phyloP scores from a whole-genome alignment of 92 coral and sea anemone genomes.

The Diadumene lineata region DNA sequence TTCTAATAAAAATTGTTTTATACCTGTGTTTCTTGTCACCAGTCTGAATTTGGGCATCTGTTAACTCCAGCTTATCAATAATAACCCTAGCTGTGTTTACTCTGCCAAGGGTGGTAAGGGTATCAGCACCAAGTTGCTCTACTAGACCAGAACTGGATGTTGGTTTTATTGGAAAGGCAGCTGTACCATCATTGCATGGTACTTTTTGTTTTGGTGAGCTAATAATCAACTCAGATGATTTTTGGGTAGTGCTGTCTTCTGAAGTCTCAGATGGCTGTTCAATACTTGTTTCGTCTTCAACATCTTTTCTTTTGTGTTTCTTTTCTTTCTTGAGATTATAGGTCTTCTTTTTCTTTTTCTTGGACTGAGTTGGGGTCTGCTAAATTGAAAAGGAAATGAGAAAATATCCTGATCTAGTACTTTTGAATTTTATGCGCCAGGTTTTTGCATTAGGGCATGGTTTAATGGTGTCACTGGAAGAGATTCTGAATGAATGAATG shows the following conservation, averaged over 20 bases:
- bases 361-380: too few relatives aligned
- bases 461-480: too few relatives aligned
- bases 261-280: slow-evolving; percentile 6
- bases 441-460: too few relatives aligned
- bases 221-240: too few relatives aligned
- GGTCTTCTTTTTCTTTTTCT: not conserved
- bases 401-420: not conserved
- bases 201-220: too few relatives aligned
- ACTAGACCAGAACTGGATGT: slow-evolving; percentile 34
- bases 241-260: not conserved
- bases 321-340: not conserved
- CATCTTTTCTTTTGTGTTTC: not conserved
- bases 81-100: slow-evolving; percentile 82
- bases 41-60: not conserved
- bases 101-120: slow-evolving; percentile 85
- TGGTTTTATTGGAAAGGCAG: not conserved
- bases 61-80: slow-evolving; percentile 54
- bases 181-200: not conserved
- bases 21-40: slow-evolving; percentile 50
- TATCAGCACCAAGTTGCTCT: slow-evolving; percentile 82
- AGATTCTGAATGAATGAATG: too few relatives aligned
- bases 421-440: too few relatives aligned
- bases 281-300: not conserved
- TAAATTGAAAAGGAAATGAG: not conserved
- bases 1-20: not conserved